Percentiles rank a stretch among this genome's conserved stretches.
phyloP scores from a whole-genome alignment of 2,797 vertebrate genomes.

The Esox masquinongy region DNA sequence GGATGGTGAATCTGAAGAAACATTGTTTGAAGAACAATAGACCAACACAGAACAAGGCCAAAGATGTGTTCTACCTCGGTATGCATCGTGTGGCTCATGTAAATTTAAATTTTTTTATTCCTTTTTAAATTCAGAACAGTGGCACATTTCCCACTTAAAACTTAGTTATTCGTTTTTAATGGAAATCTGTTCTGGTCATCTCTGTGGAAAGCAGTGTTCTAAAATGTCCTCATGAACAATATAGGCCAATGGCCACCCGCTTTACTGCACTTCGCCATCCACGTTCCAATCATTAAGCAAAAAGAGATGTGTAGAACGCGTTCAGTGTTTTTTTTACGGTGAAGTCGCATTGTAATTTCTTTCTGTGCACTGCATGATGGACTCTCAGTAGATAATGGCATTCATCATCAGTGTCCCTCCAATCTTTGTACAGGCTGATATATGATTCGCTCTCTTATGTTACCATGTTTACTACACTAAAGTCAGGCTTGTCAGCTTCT shows the following conservation, averaged over 20 bases:
- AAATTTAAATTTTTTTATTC: too few species aligned
- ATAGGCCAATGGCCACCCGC: slow-evolving; percentile 39
- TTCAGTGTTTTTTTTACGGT: slow-evolving; percentile 46
- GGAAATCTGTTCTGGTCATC: background rate
- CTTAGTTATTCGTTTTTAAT: too few species aligned
- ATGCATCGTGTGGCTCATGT: too few species aligned
- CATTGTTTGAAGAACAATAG: too few species aligned
- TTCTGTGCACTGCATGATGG: slow-evolving; percentile 36
- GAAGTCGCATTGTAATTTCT: slow-evolving; percentile 52
- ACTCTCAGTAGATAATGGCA: slow-evolving; percentile 41
- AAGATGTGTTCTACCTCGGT: too few species aligned
- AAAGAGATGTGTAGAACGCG: slow-evolving; percentile 54
- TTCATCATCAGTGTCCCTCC: slow-evolving; percentile 44
- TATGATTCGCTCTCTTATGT: background rate
- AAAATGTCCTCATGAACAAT: slow-evolving; percentile 24
- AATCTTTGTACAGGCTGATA: slow-evolving; percentile 16
- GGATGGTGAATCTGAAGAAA: too few species aligned
- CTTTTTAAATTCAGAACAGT: too few species aligned
- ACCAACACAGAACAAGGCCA: too few species aligned
- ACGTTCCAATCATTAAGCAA: slow-evolving; percentile 52
- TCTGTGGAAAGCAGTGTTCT: slow-evolving; percentile 27
- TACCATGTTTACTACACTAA: background rate
- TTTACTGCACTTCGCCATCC: slow-evolving; percentile 25
- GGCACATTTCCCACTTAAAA: too few species aligned
- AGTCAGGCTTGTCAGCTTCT: background rate